Conservation (phyloP, 2,113 vertebrate genomes). For the Mellivora capensis region DNA sequence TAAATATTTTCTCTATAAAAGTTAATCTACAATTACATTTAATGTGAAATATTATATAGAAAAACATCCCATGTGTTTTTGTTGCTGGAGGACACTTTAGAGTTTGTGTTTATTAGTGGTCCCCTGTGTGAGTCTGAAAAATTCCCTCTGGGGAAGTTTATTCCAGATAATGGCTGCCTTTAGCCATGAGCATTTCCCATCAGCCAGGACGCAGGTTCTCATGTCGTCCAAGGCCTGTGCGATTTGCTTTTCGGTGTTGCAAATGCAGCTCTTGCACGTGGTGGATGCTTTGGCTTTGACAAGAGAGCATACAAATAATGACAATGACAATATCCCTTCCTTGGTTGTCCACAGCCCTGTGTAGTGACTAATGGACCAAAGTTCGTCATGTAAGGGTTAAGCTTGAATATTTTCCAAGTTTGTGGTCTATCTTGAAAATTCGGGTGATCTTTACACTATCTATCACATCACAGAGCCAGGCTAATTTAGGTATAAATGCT, state of each 20-base stretch:
- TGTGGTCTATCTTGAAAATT: not conserved
- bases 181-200: not conserved
- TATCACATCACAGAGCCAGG: not conserved
- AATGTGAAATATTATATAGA: constrained; percentile 73
- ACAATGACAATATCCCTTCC: not conserved
- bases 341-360: not conserved
- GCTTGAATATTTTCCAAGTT: not conserved
- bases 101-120: constrained; percentile 55
- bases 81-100: constrained; percentile 51
- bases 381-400: not conserved
- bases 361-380: not conserved
- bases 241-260: not conserved
- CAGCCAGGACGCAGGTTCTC: not conserved
- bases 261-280: not conserved
- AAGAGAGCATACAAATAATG: not conserved
- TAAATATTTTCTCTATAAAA: constrained; percentile 76
- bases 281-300: not conserved
- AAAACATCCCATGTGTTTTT: constrained; percentile 71
- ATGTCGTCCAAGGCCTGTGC: not conserved
- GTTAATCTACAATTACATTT: constrained; percentile 74
- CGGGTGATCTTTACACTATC: not conserved
- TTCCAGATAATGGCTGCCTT: not conserved
- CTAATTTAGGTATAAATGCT: not conserved
- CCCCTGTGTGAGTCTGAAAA: not conserved
- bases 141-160: not conserved